Evolutionary conservation across 1,140 invertebrate genomes (phyloP).

Genomic region (Liolophura sinensis): DNA sequence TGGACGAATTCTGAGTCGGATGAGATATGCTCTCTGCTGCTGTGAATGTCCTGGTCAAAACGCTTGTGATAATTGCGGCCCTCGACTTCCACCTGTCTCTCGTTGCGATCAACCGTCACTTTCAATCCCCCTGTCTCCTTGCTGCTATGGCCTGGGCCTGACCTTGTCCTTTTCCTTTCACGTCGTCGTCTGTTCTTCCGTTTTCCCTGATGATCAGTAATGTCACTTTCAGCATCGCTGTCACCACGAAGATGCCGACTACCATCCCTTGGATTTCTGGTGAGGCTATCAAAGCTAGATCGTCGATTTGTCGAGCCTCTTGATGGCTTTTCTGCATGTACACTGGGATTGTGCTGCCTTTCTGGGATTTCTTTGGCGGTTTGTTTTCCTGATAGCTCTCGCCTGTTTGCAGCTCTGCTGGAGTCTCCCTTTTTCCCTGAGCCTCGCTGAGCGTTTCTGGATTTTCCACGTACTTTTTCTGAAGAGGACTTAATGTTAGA

Average conservation of each 20-base stretch:
- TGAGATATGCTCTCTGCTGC: conserved; percentile 3
- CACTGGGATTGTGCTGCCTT: no score
- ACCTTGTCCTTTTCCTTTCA: conserved; percentile 2
- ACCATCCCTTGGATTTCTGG: conserved; percentile 4
- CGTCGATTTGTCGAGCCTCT: not conserved
- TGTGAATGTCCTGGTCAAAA: not conserved
- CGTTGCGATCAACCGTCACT: conserved; percentile 15
- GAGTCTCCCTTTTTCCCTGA: not conserved
- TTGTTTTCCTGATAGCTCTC: not conserved
- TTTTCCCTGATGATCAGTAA: conserved; percentile 19
- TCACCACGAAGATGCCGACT: conserved; percentile 1
- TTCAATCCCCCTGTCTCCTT: conserved; percentile 9
- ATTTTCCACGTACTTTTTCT: conserved; percentile 30
- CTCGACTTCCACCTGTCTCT: conserved; percentile 7
- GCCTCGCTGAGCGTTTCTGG: conserved; percentile 15
- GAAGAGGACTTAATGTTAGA: conserved; percentile 34
- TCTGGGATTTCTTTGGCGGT: not conserved
- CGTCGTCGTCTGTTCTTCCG: conserved; percentile 9
- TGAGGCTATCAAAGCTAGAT: not conserved
- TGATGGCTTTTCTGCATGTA: no score
- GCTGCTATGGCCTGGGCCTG: conserved; percentile 8
- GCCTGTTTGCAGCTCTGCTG: not conserved
- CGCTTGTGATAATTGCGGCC: not conserved
- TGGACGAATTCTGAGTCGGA: not conserved
- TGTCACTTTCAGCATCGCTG: conserved; percentile 12